Evolutionary conservation across 2,797 vertebrate species (phyloP).

Genomic region (Acrossocheilus fasciatus): DNA sequence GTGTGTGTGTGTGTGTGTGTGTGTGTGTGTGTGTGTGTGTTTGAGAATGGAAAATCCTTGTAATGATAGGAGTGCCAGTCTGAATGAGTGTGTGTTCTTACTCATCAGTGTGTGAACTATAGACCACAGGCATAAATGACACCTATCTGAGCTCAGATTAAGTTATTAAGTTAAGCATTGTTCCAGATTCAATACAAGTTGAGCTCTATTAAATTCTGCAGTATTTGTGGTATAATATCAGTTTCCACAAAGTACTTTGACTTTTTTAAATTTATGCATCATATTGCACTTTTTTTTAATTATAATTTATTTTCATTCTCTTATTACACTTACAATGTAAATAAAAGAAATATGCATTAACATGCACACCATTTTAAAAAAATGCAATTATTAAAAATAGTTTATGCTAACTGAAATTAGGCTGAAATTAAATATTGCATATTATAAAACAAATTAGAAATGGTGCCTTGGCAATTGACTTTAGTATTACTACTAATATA

Average conservation of each 20-base stretch:
- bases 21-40: slow-evolving; percentile 66
- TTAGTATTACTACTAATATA: too few relatives aligned
- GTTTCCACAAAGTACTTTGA: not conserved
- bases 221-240: not conserved
- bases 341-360: not conserved
- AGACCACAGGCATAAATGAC: not conserved
- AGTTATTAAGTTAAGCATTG: not conserved
- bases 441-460: too few relatives aligned
- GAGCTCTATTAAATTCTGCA: not conserved
- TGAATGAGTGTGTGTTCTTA: slow-evolving; percentile 16
- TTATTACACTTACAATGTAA: not conserved
- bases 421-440: not conserved
- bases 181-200: not conserved
- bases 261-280: not conserved
- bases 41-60: slow-evolving; percentile 24
- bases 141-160: not conserved
- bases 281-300: not conserved
- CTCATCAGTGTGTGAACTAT: slow-evolving; percentile 5
- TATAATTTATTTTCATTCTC: not conserved
- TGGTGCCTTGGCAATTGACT: too few relatives aligned
- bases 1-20: too few relatives aligned
- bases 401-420: not conserved
- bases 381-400: not conserved
- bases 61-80: slow-evolving; percentile 18
- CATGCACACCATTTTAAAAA: not conserved